These are phyloP conservation scores for Paragorgia papillata DNA, from an alignment of 92 coral and sea anemone species.

Conservation along the genomic window DNA sequence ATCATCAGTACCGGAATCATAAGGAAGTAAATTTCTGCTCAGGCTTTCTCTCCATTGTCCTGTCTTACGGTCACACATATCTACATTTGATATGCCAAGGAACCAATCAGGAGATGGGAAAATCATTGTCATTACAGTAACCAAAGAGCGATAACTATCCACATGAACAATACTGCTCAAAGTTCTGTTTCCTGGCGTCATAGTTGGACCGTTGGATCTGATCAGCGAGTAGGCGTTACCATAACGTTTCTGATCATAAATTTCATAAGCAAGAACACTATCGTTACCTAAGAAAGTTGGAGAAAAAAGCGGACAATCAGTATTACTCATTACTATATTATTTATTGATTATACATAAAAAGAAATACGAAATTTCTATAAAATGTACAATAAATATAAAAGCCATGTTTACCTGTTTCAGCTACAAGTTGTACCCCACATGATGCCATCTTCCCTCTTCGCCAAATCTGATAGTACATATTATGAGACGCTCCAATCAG, in stretches of 20 bases:
- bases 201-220: neutral
- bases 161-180: slow-evolving; percentile 26
- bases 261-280: slow-evolving; percentile 6
- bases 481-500: slow-evolving; percentile 65
- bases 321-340: too few relatives aligned
- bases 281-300: neutral
- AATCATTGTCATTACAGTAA: slow-evolving; percentile 21
- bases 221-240: slow-evolving; percentile 8
- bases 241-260: slow-evolving; percentile 13
- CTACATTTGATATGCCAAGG: neutral
- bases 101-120: slow-evolving; percentile 21
- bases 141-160: slow-evolving; percentile 22
- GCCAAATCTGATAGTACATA: slow-evolving; percentile 62
- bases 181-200: neutral
- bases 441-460: slow-evolving; percentile 49
- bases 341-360: too few relatives aligned
- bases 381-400: neutral
- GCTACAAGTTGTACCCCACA: slow-evolving; percentile 59
- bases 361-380: too few relatives aligned
- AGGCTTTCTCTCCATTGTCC: slow-evolving; percentile 3
- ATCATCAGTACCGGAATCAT: slow-evolving; percentile 20
- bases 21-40: neutral
- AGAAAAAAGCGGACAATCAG: neutral
- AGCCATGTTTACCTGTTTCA: slow-evolving; percentile 48
- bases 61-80: neutral